Conservation (phyloP, 1,140 invertebrate species). For the Glossosoma conforme region DNA sequence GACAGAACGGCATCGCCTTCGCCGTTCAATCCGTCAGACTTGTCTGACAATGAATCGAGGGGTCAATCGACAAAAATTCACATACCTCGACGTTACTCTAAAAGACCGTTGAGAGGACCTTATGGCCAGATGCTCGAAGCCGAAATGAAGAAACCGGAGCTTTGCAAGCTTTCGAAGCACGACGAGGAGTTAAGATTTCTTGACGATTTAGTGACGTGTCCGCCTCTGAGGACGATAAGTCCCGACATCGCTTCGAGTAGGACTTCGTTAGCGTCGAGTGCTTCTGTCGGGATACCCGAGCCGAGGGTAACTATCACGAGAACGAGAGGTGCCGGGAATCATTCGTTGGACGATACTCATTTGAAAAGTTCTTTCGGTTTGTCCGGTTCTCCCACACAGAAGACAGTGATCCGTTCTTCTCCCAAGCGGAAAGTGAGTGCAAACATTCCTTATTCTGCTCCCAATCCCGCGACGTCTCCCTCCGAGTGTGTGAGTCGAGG, state of each 20-base stretch:
- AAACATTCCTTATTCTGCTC: conserved; percentile 41
- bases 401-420: conserved; percentile 30
- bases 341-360: conserved; percentile 48
- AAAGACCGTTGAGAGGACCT: conserved; percentile 69
- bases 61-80: conserved; percentile 53
- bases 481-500: conserved; percentile 23
- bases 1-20: conserved; percentile 47
- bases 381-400: conserved; percentile 18
- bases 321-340: conserved; percentile 35
- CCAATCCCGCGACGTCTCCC: conserved; percentile 30
- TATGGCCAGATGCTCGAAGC: conserved; percentile 80
- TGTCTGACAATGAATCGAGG: conserved; percentile 56
- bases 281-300: conserved; percentile 30
- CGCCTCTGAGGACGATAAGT: conserved; percentile 34
- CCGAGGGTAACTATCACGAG: conserved; percentile 27
- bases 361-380: conserved; percentile 34
- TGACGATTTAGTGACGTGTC: conserved; percentile 20
- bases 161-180: conserved; percentile 34
- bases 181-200: conserved; percentile 30
- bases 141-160: conserved; percentile 67
- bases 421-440: conserved; percentile 52
- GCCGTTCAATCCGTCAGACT: conserved; percentile 37
- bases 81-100: conserved; percentile 59
- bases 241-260: conserved; percentile 37
- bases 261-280: conserved; percentile 38